Percentiles rank a stretch among this genome's conserved stretches.
phyloP scores from a whole-genome alignment of 53 echinoderm and acorn worm genomes.

The Mesocentrotus franciscanus region DNA sequence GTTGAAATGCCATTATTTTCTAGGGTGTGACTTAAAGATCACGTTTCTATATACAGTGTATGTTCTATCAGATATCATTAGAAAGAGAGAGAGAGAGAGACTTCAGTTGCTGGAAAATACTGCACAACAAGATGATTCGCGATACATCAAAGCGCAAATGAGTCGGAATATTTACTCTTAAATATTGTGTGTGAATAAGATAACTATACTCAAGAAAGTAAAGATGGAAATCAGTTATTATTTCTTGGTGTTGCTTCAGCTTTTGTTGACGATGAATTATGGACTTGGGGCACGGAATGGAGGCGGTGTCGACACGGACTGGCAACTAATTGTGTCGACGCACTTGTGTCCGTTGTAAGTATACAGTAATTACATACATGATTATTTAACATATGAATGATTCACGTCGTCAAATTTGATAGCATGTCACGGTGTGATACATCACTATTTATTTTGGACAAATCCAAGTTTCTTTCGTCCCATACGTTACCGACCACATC shows the following conservation, averaged over 20 bases:
- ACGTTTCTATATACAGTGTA: neutral
- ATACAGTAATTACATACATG: neutral
- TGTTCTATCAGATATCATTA: neutral
- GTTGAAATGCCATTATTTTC: no score
- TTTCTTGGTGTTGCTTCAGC: conserved; percentile 24
- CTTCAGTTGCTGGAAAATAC: neutral
- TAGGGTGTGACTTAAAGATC: neutral
- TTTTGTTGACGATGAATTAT: neutral
- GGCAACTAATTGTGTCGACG: neutral
- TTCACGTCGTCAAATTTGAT: neutral
- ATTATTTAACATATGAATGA: no score
- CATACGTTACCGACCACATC: no score
- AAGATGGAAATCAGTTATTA: neutral
- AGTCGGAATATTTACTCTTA: neutral
- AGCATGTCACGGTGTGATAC: no score
- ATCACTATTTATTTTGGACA: no score
- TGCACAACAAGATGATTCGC: neutral
- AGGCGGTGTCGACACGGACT: neutral
- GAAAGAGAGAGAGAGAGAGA: neutral
- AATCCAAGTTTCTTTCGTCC: no score
- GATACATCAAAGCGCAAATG: neutral
- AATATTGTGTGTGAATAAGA: neutral
- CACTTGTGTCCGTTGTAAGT: conserved; percentile 40
- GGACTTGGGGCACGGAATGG: neutral
- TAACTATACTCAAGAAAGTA: neutral